A percentile compares a stretch with the other conserved stretches of the same genome.
Conservation (phyloP, 2,113 vertebrate species). For the Numenius arquata region DNA sequence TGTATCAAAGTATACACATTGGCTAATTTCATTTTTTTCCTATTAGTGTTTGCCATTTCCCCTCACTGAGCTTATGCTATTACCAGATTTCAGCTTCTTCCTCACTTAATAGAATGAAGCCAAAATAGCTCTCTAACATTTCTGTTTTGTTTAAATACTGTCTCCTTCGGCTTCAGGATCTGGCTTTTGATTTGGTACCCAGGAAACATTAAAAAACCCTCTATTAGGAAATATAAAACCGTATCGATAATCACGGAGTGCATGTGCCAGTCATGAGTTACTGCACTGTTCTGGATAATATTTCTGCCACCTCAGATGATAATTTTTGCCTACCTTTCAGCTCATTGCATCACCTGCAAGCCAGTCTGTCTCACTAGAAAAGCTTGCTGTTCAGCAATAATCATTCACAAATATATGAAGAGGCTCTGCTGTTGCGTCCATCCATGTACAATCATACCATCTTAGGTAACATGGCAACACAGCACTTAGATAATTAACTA, state of each 20-base stretch:
- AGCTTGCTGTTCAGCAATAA: not conserved
- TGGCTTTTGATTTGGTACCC: not conserved
- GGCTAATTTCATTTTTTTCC: not conserved
- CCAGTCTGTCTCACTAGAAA: not conserved
- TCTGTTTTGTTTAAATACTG: not conserved
- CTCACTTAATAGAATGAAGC: not conserved
- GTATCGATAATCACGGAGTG: not conserved
- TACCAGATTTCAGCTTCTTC: not conserved
- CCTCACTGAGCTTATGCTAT: not conserved
- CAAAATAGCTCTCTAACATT: not conserved
- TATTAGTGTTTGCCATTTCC: not conserved
- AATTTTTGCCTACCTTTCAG: not conserved
- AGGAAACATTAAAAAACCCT: not conserved
- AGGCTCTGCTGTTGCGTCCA: not conserved
- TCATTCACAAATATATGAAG: not conserved
- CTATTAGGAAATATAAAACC: not conserved
- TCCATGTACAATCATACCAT: not conserved
- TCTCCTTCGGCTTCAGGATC: not conserved
- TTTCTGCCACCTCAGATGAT: not conserved
- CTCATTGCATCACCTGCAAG: not conserved
- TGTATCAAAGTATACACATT: not conserved
- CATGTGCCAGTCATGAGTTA: not conserved
- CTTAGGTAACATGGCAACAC: not conserved
- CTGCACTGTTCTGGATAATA: not conserved
- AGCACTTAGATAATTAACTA: conserved; percentile 4